Conservation (phyloP, 1,140 invertebrate genomes). For the Lepidurus packardi region DNA sequence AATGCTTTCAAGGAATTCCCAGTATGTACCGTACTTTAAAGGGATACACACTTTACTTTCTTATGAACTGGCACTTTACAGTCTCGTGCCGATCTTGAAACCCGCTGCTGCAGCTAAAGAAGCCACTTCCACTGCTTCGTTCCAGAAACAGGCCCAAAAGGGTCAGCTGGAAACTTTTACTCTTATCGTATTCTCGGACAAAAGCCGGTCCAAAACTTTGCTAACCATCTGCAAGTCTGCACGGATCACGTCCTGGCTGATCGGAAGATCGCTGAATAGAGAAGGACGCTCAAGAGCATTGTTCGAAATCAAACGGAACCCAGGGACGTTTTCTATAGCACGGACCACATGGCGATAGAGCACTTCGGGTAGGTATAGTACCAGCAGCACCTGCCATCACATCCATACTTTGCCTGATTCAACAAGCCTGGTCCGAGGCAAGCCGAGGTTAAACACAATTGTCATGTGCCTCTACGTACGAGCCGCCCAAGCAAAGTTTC, state of each 20-base stretch:
- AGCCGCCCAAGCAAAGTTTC: not conserved
- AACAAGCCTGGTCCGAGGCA: not conserved
- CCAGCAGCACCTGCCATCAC: conserved; percentile 20
- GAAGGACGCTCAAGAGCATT: conserved; percentile 5
- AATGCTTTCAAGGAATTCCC: not conserved
- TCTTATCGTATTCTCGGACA: not conserved
- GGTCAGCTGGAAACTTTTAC: not conserved
- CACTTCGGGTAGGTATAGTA: not conserved
- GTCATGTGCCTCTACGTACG: not conserved
- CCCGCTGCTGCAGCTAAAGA: not conserved
- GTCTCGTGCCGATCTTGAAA: not conserved
- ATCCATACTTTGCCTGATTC: not conserved
- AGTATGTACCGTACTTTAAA: too few relatives aligned
- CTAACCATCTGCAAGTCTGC: not conserved
- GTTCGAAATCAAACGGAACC: conserved; percentile 13
- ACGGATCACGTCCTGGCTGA: too few relatives aligned
- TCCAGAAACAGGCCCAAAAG: too few relatives aligned
- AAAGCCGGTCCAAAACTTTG: not conserved
- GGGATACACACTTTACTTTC: not conserved
- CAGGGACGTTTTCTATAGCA: not conserved
- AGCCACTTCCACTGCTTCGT: not conserved
- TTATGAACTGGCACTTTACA: not conserved
- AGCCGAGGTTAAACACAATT: conserved; percentile 7
- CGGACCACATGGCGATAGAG: not conserved
- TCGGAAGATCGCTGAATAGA: not conserved